Base-by-base conservation (phyloP, 2,797 vertebrate species). In the Phrynocephalus forsythii region DNA sequence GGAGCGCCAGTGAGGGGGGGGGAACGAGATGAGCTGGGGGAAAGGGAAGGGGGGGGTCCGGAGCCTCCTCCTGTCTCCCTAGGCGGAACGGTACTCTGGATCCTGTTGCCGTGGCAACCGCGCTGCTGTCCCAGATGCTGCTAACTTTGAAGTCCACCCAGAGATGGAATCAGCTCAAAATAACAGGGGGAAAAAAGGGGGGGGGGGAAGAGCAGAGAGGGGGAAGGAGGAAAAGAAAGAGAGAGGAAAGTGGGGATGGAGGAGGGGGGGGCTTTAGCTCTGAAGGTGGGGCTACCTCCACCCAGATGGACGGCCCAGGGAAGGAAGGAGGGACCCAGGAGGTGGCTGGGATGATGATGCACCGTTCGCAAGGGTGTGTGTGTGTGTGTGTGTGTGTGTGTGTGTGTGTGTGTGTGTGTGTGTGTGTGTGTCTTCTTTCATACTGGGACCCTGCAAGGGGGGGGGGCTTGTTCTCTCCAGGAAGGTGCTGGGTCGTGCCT, bases 41-140 rank as follows among this genome's bases (percentile, higher is more conserved):
- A 83, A 90, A 87, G 92, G 82, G 89, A 92, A 92, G 90, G 93
- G 93, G 92, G 87, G 86, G 76, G 38, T 5, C 5, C 87, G 82
- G 79, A 73, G 86, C 33, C 20, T 9, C 80, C 38, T 76, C 33
- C 94, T 94, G 87, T 89, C 94, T 96, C 93, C 94, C 94, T 92
- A 95, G 95, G 94, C 94, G 87, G 93, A 91, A 92, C 60, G 92
- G 95, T 94, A 93, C 94, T 96, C 95, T 93, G 93, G 94, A 94
- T 96, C 92, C 92, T 68, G 96, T 97, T 97, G 93, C 95, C 95
- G 96, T 97, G 94, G 96, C 95, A 97, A 97, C 95, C 90, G 91
- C 68, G 75, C 88, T 94, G 92, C 94, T 97, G 95, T 97, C 96
- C 96, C 96, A 96, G 93, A 95, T 97, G 95, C 84, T 83, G 92